Percentiles rank a stretch among this genome's conserved stretches.
phyloP scores from a whole-genome alignment of 2,888 invertebrate species.

The Cyclophora albipunctata region DNA sequence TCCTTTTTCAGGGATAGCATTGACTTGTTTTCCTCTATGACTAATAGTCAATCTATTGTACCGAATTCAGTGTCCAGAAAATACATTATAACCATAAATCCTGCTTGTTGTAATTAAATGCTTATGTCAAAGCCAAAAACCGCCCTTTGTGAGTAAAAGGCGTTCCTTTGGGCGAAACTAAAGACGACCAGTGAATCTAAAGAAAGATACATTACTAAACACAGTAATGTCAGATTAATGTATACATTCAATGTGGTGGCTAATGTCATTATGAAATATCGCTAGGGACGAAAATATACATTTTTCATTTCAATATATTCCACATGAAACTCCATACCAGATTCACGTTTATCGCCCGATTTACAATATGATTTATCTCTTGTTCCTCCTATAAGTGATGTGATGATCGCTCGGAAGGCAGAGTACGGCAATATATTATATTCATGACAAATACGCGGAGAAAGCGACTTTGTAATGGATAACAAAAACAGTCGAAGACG shows the following conservation, averaged over 20 bases:
- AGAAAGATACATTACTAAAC: slow-evolving; percentile 1
- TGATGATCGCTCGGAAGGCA: no score
- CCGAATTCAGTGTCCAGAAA: no score
- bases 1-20: slow-evolving; percentile 36
- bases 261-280: slow-evolving; percentile 27
- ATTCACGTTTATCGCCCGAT: slow-evolving; percentile 17
- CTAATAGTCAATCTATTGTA: no score
- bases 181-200: no score
- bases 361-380: slow-evolving; percentile 17
- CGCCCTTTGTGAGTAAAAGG: slow-evolving; percentile 4
- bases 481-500: slow-evolving; percentile 42
- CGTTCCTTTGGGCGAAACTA: neutral
- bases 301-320: slow-evolving; percentile 8
- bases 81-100: neutral
- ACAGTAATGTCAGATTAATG: slow-evolving; percentile 29
- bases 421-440: no score
- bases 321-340: neutral
- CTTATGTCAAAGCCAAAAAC: neutral
- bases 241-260: slow-evolving; percentile 19
- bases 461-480: slow-evolving; percentile 21
- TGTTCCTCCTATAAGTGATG: neutral
- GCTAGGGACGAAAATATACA: slow-evolving; percentile 14
- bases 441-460: slow-evolving; percentile 1
- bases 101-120: neutral
- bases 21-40: slow-evolving; percentile 20